A percentile compares a stretch with the other conserved stretches of the same genome.
phyloP scores from a whole-genome alignment of 2,797 vertebrate species.

The Syndactyla subalaris region DNA sequence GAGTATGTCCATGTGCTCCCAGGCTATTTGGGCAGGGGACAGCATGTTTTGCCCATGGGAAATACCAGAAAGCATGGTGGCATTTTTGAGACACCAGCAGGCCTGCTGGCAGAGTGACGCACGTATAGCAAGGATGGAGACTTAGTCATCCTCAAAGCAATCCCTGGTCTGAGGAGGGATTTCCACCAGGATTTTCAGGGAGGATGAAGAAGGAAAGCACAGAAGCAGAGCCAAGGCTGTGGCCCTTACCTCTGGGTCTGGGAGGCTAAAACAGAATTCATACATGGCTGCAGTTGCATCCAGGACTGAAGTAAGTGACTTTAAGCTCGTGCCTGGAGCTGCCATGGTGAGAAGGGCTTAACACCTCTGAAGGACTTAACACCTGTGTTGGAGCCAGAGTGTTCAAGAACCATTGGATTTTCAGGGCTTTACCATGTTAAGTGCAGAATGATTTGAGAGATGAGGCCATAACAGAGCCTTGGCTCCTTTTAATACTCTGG shows the following conservation, averaged over 20 bases:
- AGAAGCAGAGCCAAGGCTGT: background rate
- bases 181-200: background rate
- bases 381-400: background rate
- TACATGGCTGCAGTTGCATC: background rate
- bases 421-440: background rate
- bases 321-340: rapidly evolving
- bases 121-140: rapidly evolving
- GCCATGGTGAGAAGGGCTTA: background rate
- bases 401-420: background rate
- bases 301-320: background rate
- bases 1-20: background rate
- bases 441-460: background rate
- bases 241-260: rapidly evolving
- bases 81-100: background rate
- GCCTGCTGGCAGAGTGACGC: rapidly evolving
- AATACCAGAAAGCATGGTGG: background rate
- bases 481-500: background rate
- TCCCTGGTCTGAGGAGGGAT: background rate
- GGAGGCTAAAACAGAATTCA: rapidly evolving
- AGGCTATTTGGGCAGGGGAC: background rate
- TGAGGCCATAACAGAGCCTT: background rate
- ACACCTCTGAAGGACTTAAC: background rate
- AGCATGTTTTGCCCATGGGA: background rate
- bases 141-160: rapidly evolving
- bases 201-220: background rate